phyloP scores from a whole-genome alignment of 1,140 invertebrate species.

The Stegodyphus dumicola region DNA sequence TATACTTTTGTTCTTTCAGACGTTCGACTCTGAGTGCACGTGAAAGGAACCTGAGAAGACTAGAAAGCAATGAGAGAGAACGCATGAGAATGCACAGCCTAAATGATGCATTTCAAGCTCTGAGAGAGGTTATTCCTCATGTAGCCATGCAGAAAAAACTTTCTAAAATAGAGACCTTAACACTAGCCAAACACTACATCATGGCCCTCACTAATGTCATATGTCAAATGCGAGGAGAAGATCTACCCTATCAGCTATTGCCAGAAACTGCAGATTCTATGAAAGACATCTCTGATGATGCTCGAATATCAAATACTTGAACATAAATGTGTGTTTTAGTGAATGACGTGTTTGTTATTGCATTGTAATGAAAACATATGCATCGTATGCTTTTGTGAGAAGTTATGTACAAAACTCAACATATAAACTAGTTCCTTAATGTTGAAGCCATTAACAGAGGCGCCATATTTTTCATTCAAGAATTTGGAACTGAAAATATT shows the following conservation, averaged over 20 bases:
- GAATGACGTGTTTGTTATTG: too few relatives aligned
- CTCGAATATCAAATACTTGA: too few relatives aligned
- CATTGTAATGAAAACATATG: too few relatives aligned
- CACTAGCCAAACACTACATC: constrained; percentile 89
- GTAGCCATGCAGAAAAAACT: constrained; percentile 85
- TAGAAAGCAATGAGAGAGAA: constrained; percentile 89
- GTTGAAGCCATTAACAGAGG: too few relatives aligned
- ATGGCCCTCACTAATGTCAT: constrained; percentile 89
- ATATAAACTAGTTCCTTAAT: too few relatives aligned
- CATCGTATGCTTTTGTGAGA: too few relatives aligned
- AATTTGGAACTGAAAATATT: too few relatives aligned
- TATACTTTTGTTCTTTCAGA: not conserved
- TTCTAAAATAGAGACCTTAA: constrained; percentile 86
- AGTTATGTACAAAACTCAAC: too few relatives aligned
- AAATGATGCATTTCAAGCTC: constrained; percentile 88
- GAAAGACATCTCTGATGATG: too few relatives aligned
- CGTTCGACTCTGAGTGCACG: constrained; percentile 75
- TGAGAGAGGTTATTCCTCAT: constrained; percentile 87
- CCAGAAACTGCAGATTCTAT: too few relatives aligned
- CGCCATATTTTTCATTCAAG: too few relatives aligned
- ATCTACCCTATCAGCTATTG: constrained; percentile 71
- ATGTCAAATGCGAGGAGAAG: constrained; percentile 80
- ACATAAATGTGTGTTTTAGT: too few relatives aligned
- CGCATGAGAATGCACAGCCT: constrained; percentile 88
- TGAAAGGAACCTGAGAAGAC: constrained; percentile 81